These are phyloP conservation scores for Saguinus midas DNA, from an alignment of 2,113 vertebrate genomes.

Conservation along the genomic window DNA sequence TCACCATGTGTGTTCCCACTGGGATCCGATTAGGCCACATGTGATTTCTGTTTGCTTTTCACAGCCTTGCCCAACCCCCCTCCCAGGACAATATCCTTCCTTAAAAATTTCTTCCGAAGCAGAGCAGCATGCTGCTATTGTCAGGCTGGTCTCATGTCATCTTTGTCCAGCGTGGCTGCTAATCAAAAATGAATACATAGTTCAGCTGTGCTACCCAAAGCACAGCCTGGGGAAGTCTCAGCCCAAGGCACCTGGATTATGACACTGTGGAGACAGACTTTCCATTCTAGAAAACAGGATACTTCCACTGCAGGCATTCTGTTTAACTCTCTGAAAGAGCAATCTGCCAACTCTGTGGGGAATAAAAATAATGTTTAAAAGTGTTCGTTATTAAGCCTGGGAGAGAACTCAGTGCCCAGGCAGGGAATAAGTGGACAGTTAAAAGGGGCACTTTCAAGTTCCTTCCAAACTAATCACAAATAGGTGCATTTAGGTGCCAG, in stretches of 20 bases:
- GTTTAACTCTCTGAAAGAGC: conserved; percentile 31
- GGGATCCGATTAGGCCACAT: conserved; percentile 20
- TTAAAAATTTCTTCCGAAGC: neutral
- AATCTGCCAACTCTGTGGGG: neutral
- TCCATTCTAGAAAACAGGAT: neutral
- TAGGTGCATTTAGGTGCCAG: neutral
- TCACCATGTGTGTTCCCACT: neutral
- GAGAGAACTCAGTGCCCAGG: conserved; percentile 13
- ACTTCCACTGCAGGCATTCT: neutral
- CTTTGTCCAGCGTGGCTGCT: neutral
- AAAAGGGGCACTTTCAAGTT: neutral
- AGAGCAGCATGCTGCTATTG: neutral
- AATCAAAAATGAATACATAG: neutral
- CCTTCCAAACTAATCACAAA: conserved; percentile 42
- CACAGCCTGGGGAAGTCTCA: neutral
- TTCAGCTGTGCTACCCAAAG: neutral
- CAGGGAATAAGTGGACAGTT: neutral
- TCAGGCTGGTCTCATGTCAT: neutral
- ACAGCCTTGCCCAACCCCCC: neutral
- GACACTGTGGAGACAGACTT: neutral
- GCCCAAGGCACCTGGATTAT: neutral
- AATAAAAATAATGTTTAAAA: conserved; percentile 59
- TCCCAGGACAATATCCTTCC: neutral
- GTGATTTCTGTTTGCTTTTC: conserved; percentile 15
- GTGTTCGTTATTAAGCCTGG: neutral